A percentile compares a stretch with the other conserved stretches of the same genome.
These are phyloP conservation scores for Dufourea novaeangliae DNA, from an alignment of 1,140 invertebrate species.

Conservation along the genomic window DNA sequence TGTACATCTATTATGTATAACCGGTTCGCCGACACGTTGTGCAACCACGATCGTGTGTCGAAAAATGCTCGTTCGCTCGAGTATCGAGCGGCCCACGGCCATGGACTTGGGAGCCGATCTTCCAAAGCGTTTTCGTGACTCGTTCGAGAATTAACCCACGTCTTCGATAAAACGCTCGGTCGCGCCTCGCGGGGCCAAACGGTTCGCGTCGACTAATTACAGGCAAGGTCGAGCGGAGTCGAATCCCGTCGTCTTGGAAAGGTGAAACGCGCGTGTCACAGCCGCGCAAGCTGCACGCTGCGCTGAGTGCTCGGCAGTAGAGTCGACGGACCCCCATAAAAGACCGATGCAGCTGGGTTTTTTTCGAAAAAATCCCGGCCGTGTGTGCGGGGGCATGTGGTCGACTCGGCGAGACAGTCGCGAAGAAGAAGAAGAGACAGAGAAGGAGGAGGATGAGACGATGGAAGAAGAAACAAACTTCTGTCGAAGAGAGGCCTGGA, in stretches of 20 bases:
- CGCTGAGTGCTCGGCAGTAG: constrained; percentile 18
- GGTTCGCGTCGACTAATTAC: constrained; percentile 48
- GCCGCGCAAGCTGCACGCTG: constrained; percentile 53
- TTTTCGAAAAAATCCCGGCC: constrained; percentile 62
- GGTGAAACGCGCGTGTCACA: constrained; percentile 51
- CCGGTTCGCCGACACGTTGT: constrained; percentile 19
- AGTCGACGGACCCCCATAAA: constrained; percentile 64
- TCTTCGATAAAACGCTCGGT: background rate
- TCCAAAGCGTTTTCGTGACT: background rate
- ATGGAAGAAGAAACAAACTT: constrained; percentile 15
- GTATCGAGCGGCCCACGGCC: background rate
- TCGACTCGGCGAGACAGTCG: constrained; percentile 43
- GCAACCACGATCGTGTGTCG: background rate
- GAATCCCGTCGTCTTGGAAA: constrained; percentile 3
- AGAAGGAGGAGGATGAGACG: constrained; percentile 16
- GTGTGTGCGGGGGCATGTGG: constrained; percentile 47
- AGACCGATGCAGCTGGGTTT: constrained; percentile 62
- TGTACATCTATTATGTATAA: constrained; percentile 19
- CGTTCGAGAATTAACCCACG: background rate
- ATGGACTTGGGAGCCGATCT: background rate
- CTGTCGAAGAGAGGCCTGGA: constrained; percentile 1
- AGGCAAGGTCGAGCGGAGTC: constrained; percentile 21
- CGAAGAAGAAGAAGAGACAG: background rate
- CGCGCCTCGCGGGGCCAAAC: background rate
- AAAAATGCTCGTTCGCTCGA: background rate